Evolutionary conservation across 2,888 invertebrate species (phyloP), one percentile per base, ranked within the genome.

Genomic region (Dicyrtomina minuta): DNA sequence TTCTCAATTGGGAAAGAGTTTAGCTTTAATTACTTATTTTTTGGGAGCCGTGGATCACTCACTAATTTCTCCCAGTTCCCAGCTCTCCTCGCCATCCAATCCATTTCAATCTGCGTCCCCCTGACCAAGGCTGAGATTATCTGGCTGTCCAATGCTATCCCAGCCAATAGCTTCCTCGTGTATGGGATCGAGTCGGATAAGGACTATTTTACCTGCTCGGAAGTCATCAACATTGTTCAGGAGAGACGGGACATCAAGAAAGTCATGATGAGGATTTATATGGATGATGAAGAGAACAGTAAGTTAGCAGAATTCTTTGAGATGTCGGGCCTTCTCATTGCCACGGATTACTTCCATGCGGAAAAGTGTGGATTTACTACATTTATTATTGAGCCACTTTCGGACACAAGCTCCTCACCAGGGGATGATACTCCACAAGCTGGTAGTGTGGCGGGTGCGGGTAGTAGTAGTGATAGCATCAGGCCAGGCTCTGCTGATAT

Each of bases 231-330:
- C 1, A 46, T 67, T 3, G 26, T 67, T 26, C 6, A 24, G 10
- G 67, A 67, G 27, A 22, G 67, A 17, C n/a, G 10, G 2, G 24
- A 17, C 1, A 8, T 66, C 3, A 39, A 22, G 10, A 58, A 67
- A 33, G 22, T 67, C 26, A 67, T 67, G 67, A 67, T 67, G 67
- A 44, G 67, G 49, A 59, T 67, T 33, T 67, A 49, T 33, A 59
- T 67, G 67, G 49, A 26, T n/a, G 20, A 17, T 10, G 26, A 58
- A 2, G 46, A 39, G 4, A 67, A 39, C 26, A 26, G n/a, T 10
- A 26, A 17, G 12, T 26, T 67, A 10, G 2, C 15, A 6, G 26
- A 26, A 15, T 67, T 46, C 49, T 49, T 67, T 15, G 43, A 58
- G 22, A 27, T 17, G 27, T 10, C 24, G 1, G 22, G 46, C 13